Conservation (phyloP, 2,888 invertebrate species). For the Acheta domesticus region DNA sequence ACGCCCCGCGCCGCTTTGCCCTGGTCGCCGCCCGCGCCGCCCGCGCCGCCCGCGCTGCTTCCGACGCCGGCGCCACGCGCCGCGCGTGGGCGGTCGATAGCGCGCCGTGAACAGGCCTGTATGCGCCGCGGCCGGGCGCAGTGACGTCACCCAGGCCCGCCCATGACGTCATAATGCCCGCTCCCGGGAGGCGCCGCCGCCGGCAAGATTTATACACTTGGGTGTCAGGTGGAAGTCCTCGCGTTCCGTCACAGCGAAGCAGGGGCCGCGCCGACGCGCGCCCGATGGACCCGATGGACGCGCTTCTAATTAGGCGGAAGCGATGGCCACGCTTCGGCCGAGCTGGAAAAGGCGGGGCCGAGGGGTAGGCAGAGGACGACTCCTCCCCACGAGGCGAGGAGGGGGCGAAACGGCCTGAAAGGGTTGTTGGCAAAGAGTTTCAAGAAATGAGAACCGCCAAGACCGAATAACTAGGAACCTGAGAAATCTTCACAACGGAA, state of each 20-base stretch:
- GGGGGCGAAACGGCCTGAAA: too few relatives aligned
- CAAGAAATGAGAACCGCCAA: too few relatives aligned
- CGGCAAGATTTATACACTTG: background rate
- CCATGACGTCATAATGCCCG: conserved; percentile 3
- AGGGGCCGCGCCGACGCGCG: too few relatives aligned
- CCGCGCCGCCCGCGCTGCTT: background rate
- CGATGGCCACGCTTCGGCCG: too few relatives aligned
- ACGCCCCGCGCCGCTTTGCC: background rate
- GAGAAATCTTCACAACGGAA: too few relatives aligned
- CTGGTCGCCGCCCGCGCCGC: background rate
- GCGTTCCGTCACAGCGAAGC: background rate
- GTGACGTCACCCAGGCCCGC: background rate
- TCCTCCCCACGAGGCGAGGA: too few relatives aligned
- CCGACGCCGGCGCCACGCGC: background rate
- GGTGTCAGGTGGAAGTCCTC: background rate
- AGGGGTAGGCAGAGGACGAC: too few relatives aligned
- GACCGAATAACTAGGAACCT: too few relatives aligned
- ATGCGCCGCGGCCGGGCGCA: conserved; percentile 18
- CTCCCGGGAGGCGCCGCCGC: background rate
- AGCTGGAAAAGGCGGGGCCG: too few relatives aligned
- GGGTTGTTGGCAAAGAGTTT: too few relatives aligned
- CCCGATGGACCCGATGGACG: too few relatives aligned
- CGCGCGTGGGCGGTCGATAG: conserved; percentile 9
- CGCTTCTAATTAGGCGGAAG: too few relatives aligned
- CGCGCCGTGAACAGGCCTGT: background rate